Base-by-base conservation (phyloP, 2,113 vertebrate species). In the Tenebrosternarchus preto region DNA sequence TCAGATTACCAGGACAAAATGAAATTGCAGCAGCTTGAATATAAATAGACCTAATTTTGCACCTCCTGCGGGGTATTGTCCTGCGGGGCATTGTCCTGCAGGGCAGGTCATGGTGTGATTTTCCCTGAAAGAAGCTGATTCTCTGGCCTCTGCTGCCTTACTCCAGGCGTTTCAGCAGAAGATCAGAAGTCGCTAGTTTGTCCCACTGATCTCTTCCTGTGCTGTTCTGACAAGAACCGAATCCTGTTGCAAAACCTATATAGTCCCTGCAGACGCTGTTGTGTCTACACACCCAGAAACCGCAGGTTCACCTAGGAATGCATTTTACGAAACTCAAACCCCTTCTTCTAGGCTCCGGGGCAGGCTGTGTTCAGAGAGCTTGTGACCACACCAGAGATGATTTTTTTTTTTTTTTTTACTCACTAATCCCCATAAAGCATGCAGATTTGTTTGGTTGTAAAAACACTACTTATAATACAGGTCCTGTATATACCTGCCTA, bases 351-450 rank as follows among this genome's bases (percentile, higher is more conserved):
- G 43, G 43, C 43, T 12, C 43, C 50, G 33, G n/a, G 43, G 76
- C 39, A 46, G 17, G 36, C 17, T 70, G 76, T 63, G 69, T 56
- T 76, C 3, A 25, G 4, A 16, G 33, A 67, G 27, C 68, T 33
- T 85, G 83, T 85, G 86, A 85, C 70, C 64, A 19, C 60, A 55
- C 60, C 50, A 67, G 20, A 29, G 57, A 56, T 43, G 39, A 60
- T 33, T 7, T 36, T 5, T 43, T 76, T 64, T 19, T 2, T 0
- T 4, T 1, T 56, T 12, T 7, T 70, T 57, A 17, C 56, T 33
- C 72, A 11, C 43, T 15, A 15, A 15, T 50, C 43, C 9, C 43
- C 43, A 50, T 64, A 24, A 77, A 19, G 7, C 43, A 72, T 24
- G 12, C 50, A 70, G 68, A 68, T 43, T 31, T 70, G 64, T 76